A percentile compares a stretch with the other conserved stretches of the same genome.
phyloP scores from a whole-genome alignment of 2,797 vertebrate genomes.

The Allobates femoralis region DNA sequence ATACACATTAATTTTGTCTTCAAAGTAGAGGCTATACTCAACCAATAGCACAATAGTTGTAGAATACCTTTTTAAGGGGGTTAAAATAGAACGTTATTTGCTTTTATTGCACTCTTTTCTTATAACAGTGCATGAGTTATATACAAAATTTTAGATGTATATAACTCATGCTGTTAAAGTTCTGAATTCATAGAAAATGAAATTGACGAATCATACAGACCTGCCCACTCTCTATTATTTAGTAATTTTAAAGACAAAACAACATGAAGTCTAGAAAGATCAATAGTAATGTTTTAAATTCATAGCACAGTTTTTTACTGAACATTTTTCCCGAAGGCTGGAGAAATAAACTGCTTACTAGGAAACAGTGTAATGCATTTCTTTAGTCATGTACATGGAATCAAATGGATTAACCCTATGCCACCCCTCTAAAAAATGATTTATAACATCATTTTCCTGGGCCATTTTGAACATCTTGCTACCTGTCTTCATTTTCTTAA shows the following conservation, averaged over 20 bases:
- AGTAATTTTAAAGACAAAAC: conserved; percentile 46
- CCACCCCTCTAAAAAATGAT: conserved; percentile 51
- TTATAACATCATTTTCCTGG: conserved; percentile 55
- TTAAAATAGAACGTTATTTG: background rate
- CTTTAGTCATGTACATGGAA: conserved; percentile 49
- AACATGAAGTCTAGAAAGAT: conserved; percentile 42
- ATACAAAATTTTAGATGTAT: background rate
- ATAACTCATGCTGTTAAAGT: background rate
- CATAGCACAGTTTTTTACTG: conserved; percentile 41
- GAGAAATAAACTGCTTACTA: conserved; percentile 45
- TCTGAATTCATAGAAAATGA: background rate
- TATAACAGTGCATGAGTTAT: background rate
- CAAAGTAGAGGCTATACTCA: too few relatives aligned
- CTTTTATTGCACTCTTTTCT: background rate
- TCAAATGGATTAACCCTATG: conserved; percentile 54
- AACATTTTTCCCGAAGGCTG: conserved; percentile 53
- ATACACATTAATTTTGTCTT: too few relatives aligned
- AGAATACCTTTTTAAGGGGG: too few relatives aligned
- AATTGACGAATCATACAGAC: background rate
- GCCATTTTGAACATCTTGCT: conserved; percentile 44
- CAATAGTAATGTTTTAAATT: conserved; percentile 62
- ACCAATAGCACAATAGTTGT: too few relatives aligned
- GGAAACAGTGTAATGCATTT: conserved; percentile 51
- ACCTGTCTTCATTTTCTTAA: conserved; percentile 36
- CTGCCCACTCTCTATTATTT: conserved; percentile 18